A percentile compares a stretch with the other conserved stretches of the same genome.
Conservation (phyloP, 2,113 vertebrate genomes). For the Sterrhoptilus dennistouni region DNA sequence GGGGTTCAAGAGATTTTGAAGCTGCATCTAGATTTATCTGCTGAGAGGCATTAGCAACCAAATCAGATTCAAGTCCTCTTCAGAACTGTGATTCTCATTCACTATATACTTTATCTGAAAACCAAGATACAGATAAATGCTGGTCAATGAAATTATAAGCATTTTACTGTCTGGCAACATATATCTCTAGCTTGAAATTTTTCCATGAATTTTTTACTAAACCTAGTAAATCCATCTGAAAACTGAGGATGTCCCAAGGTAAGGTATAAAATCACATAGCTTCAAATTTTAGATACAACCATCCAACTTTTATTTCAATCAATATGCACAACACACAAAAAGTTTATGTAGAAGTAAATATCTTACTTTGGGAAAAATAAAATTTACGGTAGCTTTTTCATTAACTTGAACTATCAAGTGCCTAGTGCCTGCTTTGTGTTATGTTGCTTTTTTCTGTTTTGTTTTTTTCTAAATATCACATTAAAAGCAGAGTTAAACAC, state of each 20-base stretch:
- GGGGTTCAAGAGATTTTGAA: background rate
- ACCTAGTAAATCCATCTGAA: background rate
- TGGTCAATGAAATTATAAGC: background rate
- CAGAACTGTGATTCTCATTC: background rate
- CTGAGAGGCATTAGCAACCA: background rate
- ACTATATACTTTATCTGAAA: background rate
- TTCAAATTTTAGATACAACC: background rate
- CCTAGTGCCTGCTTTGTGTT: background rate
- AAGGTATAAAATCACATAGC: background rate
- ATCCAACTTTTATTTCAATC: background rate
- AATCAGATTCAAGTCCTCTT: background rate
- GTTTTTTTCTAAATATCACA: background rate
- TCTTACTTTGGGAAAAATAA: background rate
- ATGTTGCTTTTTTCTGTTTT: accelerated
- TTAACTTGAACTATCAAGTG: background rate
- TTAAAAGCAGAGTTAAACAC: background rate
- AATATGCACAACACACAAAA: background rate
- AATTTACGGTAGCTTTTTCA: background rate
- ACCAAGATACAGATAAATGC: background rate
- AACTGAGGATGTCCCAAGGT: background rate
- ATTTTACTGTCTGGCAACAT: background rate
- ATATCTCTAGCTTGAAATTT: background rate
- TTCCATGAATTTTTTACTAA: background rate
- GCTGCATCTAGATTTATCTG: background rate
- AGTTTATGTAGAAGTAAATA: background rate